Evolutionary conservation across 2,797 vertebrate genomes (phyloP), one percentile per base, ranked within the genome.

Genomic region (Sciaenops ocellatus): DNA sequence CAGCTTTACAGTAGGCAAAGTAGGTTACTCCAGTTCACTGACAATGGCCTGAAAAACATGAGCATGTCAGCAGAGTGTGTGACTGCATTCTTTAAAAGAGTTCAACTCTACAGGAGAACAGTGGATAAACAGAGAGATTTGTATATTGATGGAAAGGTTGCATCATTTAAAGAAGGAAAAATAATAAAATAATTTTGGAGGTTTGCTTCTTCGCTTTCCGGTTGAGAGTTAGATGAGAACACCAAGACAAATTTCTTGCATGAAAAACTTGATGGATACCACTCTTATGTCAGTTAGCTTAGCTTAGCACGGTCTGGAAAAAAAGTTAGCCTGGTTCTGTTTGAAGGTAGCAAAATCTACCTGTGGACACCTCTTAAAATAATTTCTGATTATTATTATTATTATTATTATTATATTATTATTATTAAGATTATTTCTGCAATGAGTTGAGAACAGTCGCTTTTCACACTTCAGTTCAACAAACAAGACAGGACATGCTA

Each of bases 11-110:
- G 81, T 73, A 57, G 51, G 59, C 13, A 51, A 78, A 73, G 51
- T 56, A 55, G 79, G 60, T 84, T 70, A 80, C 22, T 64, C 8
- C 12, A 38, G 60, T 75, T 86, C 69, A 87, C 68, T 81, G 65
- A 57, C 64, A 76, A 62, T 1, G 78, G 22, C 82, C 77, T 44
- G 59, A 56, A 81, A 83, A 86, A 80, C 57, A 51, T 1, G 56
- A 42, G 30, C 50, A 15, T 15, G 73, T 77, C 75, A 76, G 69
- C 76, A 51, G 47, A 65, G 73, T 52, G n/a, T n/a, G 24, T 20
- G 30, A 18, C 24, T 63, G 63, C n/a, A 56, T 44, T 55, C 34
- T 66, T 62, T 15, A 44, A 51, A n/a, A 62, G 67, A 60, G 77
- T 50, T 60, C 57, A 51, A 16, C 34, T 12, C 16, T 28, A 15